These are phyloP conservation scores for Arenaria interpres DNA, from an alignment of 2,113 vertebrate species.

Conservation along the genomic window DNA sequence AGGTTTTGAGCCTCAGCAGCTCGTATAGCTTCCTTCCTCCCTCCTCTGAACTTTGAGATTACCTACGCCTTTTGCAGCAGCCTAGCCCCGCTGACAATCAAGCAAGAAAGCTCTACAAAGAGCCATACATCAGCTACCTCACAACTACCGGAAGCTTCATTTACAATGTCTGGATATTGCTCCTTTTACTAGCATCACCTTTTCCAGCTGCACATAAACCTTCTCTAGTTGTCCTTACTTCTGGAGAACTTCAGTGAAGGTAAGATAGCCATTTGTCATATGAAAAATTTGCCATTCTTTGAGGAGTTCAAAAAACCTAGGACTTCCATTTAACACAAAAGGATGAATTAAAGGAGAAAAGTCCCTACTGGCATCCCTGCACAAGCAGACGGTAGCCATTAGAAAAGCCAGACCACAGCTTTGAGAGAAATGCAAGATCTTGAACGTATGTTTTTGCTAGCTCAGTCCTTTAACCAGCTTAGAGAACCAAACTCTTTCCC, in stretches of 20 bases:
- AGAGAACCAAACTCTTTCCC: slow-evolving; percentile 24
- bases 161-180: not conserved
- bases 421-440: not conserved
- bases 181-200: not conserved
- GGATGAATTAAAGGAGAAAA: not conserved
- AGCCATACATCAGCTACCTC: not conserved
- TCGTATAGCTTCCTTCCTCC: not conserved
- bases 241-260: not conserved
- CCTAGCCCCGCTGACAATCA: not conserved
- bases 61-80: not conserved
- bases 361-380: not conserved
- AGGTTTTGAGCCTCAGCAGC: not conserved
- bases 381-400: not conserved
- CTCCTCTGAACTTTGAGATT: not conserved
- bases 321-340: not conserved
- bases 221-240: not conserved
- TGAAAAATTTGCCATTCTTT: not conserved
- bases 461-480: not conserved
- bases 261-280: not conserved
- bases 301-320: not conserved
- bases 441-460: not conserved
- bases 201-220: not conserved
- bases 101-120: not conserved
- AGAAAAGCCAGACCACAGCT: not conserved
- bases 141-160: not conserved